Base-by-base conservation (phyloP, 2,113 vertebrate species). In the Notarius lentiginosus region DNA sequence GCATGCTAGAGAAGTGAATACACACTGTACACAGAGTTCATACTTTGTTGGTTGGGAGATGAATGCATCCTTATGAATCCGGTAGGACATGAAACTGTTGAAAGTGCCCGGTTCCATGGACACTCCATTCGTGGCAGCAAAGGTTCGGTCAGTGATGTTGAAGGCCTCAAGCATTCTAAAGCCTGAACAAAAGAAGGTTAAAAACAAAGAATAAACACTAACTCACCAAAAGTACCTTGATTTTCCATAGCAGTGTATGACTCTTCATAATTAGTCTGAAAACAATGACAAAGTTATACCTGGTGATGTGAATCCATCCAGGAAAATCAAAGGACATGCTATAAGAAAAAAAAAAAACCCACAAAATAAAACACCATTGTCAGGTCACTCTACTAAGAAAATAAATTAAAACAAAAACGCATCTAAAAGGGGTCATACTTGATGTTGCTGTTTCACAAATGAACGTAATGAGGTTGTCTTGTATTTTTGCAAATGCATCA, bases 401-500 rank as follows among this genome's bases (percentile, higher is more conserved):
- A 56, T 56, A 2, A 51, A 65, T 18, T 0, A 7, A 84, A 47
- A 15, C 0, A 24, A 66, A 55, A 53, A 55, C 65, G 70, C 6
- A 56, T 56, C 27, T 63, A 30, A 56, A 82, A 7, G 91, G 41
- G 49, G 70, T 92, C 96, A 95, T 95, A 99, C 98, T 97, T 92
- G 99, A 99, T 84, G 98, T 99, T 92, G 98, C 99, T 9, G 99
- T 99, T 96, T 99, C 99, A 89, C 99, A 99, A 90, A 99, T 97
- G 93, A 99, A 99, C 2, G 98, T 99, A 94, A 99, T 96, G 5
- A 99, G 96, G 91, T 99, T 98, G 91, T 99, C 98, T 91, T 99
- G 96, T 89, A 99, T 99, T 94, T 99, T 99, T 90, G 95, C 95
- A 88, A 99, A 99, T 70, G 97, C 97, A 34, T 99, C 98, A 22